Conservation (phyloP, 2,888 invertebrate species). For the Agapostemon virescens region DNA sequence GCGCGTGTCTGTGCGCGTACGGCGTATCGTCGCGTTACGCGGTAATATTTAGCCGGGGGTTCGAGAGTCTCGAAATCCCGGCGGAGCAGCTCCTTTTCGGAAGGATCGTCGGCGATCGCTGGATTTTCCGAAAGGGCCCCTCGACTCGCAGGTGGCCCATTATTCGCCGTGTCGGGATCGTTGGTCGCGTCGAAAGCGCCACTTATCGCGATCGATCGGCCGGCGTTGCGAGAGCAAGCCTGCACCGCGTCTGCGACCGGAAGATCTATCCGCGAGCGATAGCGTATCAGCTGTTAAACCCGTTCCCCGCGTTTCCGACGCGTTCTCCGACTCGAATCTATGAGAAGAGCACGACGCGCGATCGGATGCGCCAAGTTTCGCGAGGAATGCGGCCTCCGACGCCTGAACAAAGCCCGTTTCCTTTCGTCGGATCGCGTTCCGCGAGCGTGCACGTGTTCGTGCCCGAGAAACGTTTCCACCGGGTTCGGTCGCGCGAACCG, state of each 20-base stretch:
- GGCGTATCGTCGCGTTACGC: too few relatives aligned
- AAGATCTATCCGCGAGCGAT: background rate
- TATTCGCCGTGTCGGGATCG: too few relatives aligned
- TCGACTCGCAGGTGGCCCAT: too few relatives aligned
- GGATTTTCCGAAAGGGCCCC: too few relatives aligned
- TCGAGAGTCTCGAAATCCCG: too few relatives aligned
- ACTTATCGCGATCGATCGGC: background rate
- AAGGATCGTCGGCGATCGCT: too few relatives aligned
- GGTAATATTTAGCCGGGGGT: too few relatives aligned
- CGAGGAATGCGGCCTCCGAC: constrained; percentile 56
- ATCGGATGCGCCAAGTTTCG: constrained; percentile 46
- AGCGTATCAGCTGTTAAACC: background rate
- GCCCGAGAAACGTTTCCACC: constrained; percentile 16
- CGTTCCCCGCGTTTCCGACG: constrained; percentile 17
- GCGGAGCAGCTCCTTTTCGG: too few relatives aligned
- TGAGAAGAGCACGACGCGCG: background rate
- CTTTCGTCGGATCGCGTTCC: constrained; percentile 35
- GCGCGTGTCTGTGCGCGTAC: too few relatives aligned
- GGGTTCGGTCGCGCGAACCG: constrained; percentile 34
- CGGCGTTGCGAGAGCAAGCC: background rate
- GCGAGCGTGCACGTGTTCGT: background rate
- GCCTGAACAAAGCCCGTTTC: constrained; percentile 43
- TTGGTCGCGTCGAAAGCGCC: too few relatives aligned
- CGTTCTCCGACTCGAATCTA: constrained; percentile 31
- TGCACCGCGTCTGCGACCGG: background rate